These are phyloP conservation scores for Eremobia ochroleuca DNA, from an alignment of 2,888 invertebrate species.

Conservation along the genomic window DNA sequence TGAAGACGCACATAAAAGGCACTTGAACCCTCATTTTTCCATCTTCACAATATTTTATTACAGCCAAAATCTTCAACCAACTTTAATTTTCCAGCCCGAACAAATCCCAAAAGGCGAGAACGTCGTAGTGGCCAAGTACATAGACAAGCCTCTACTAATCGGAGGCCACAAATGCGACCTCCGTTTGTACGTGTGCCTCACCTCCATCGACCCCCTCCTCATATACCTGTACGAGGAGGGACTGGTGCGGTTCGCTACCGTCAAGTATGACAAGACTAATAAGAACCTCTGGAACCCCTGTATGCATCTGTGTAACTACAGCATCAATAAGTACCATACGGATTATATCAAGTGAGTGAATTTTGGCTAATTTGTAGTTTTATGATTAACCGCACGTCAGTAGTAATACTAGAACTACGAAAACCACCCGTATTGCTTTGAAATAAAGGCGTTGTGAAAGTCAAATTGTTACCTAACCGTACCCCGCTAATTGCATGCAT, in stretches of 20 bases:
- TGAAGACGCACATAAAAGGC: too few relatives aligned
- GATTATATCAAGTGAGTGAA: constrained; percentile 97
- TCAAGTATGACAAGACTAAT: constrained; percentile 97
- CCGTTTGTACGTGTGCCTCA: constrained; percentile 98
- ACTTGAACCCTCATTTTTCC: too few relatives aligned
- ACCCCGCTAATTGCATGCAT: background rate
- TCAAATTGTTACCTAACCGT: background rate
- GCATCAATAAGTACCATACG: constrained; percentile 99
- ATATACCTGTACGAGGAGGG: constrained; percentile 99
- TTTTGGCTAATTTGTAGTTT: background rate
- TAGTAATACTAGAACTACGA: background rate
- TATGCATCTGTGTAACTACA: constrained; percentile 99
- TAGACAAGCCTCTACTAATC: constrained; percentile 96
- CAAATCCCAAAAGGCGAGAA: constrained; percentile 98
- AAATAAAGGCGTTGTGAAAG: background rate
- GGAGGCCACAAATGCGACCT: constrained; percentile 99
- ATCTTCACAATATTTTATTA: too few relatives aligned
- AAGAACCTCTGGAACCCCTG: constrained; percentile 98
- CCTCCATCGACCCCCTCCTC: constrained; percentile 98
- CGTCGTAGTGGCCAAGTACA: constrained; percentile 97
- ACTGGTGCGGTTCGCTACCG: constrained; percentile 98
- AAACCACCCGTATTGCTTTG: background rate
- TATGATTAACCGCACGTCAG: background rate
- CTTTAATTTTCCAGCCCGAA: constrained; percentile 92
- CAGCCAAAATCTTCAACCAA: too few relatives aligned